These are phyloP conservation scores for Maconellicoccus hirsutus DNA, from an alignment of 1,140 invertebrate genomes.

Conservation along the genomic window DNA sequence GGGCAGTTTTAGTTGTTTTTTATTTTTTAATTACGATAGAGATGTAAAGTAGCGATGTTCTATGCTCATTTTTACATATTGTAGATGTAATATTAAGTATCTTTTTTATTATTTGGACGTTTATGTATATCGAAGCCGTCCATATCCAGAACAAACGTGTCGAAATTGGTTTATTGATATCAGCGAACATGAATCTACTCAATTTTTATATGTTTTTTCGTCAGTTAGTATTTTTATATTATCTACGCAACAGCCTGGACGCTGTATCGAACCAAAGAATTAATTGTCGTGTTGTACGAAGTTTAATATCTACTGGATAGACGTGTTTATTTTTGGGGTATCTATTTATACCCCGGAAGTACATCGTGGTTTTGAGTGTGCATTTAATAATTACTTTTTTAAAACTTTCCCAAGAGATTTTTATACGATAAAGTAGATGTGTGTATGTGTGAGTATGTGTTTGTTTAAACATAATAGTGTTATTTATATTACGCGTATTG, in stretches of 20 bases:
- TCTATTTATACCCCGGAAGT: too few species aligned
- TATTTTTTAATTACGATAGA: not conserved
- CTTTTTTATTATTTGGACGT: not conserved
- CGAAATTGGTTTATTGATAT: not conserved
- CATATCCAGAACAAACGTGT: not conserved
- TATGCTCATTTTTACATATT: not conserved
- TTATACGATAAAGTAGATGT: not conserved
- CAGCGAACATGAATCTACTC: not conserved
- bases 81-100: not conserved
- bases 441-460: not conserved
- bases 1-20: not conserved
- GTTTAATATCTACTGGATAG: not conserved
- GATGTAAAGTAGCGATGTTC: not conserved
- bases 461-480: too few species aligned
- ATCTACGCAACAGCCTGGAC: not conserved
- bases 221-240: too few species aligned
- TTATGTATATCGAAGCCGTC: not conserved
- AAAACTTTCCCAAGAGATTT: not conserved
- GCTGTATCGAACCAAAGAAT: not conserved
- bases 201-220: not conserved
- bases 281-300: not conserved
- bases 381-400: not conserved
- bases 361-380: not conserved
- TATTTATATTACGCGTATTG: not conserved
- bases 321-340: not conserved